Evolutionary conservation across 1,140 invertebrate species (phyloP).

Genomic region (Choristoneura fumiferana): DNA sequence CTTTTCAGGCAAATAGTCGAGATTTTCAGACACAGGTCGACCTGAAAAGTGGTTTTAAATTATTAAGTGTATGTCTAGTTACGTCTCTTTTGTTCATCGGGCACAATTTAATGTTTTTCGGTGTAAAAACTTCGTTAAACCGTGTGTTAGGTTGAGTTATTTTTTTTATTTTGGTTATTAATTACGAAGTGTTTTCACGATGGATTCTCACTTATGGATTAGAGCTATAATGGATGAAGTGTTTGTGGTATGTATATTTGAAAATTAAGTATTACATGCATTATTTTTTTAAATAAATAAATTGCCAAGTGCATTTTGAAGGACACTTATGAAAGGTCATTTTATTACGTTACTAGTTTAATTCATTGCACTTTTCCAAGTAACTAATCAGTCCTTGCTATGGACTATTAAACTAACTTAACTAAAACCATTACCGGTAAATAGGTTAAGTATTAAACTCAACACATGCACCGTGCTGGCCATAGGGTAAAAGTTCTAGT

Average conservation of each 20-base stretch:
- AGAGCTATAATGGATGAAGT: slow-evolving; percentile 53
- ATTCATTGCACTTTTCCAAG: too few species aligned
- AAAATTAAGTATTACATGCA: slow-evolving; percentile 9
- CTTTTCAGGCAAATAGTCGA: slow-evolving; percentile 57
- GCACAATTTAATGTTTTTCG: slow-evolving; percentile 20
- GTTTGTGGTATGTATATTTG: slow-evolving; percentile 55
- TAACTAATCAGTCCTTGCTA: too few species aligned
- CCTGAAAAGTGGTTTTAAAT: slow-evolving; percentile 30
- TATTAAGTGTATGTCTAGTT: slow-evolving; percentile 22
- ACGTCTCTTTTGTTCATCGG: neutral
- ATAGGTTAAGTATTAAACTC: too few species aligned
- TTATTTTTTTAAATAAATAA: neutral
- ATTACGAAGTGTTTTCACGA: slow-evolving; percentile 37
- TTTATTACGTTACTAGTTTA: neutral
- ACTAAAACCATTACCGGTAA: too few species aligned
- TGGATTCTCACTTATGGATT: slow-evolving; percentile 32
- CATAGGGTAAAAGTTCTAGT: too few species aligned
- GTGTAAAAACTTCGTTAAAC: slow-evolving; percentile 31
- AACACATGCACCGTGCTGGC: too few species aligned
- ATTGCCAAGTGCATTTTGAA: slow-evolving; percentile 27
- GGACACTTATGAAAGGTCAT: slow-evolving; percentile 46
- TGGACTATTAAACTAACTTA: too few species aligned
- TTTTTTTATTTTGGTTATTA: slow-evolving; percentile 61
- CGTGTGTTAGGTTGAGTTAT: slow-evolving; percentile 47
- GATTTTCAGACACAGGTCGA: slow-evolving; percentile 46